These are phyloP conservation scores for Enteromius radiatus DNA, from an alignment of 2,797 vertebrate genomes.

Conservation along the genomic window DNA sequence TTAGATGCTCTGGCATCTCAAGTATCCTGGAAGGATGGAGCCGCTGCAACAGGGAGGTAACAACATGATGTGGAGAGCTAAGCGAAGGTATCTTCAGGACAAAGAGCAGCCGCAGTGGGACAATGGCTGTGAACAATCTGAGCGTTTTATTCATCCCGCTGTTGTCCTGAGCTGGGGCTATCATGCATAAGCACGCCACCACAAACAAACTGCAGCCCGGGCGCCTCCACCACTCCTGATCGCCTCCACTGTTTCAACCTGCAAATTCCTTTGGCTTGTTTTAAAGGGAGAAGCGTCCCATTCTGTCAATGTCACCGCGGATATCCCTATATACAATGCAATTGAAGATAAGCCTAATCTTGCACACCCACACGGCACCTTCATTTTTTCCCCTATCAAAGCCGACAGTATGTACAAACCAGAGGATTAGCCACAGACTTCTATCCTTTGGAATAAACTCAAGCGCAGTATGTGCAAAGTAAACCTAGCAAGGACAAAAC, in stretches of 20 bases:
- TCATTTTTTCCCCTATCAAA: conserved; percentile 53
- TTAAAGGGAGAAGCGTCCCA: conserved; percentile 52
- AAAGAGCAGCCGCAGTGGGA: conserved; percentile 2
- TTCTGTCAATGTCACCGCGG: conserved; percentile 62
- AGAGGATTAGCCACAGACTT: conserved; percentile 57
- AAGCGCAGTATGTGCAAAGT: conserved; percentile 25
- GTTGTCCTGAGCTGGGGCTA: conserved; percentile 46
- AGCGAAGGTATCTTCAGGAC: conserved; percentile 41
- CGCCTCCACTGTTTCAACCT: conserved; percentile 39
- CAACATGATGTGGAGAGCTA: conserved; percentile 10
- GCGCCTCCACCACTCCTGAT: conserved; percentile 29
- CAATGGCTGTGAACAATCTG: conserved; percentile 27
- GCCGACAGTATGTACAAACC: conserved; percentile 53
- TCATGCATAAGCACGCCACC: conserved; percentile 50
- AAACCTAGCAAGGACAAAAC: conserved; percentile 48
- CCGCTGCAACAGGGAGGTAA: neutral
- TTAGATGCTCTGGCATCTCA: conserved; percentile 52
- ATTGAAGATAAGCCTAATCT: conserved; percentile 64
- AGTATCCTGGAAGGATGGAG: conserved; percentile 38
- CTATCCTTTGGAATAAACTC: conserved; percentile 51
- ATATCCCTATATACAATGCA: conserved; percentile 64
- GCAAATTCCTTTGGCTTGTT: conserved; percentile 49
- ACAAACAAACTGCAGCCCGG: conserved; percentile 45
- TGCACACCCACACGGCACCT: conserved; percentile 58
- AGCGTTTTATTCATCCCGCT: conserved; percentile 41